phyloP scores from a whole-genome alignment of 2,888 invertebrate genomes.

The Eucriotettix oculatus region DNA sequence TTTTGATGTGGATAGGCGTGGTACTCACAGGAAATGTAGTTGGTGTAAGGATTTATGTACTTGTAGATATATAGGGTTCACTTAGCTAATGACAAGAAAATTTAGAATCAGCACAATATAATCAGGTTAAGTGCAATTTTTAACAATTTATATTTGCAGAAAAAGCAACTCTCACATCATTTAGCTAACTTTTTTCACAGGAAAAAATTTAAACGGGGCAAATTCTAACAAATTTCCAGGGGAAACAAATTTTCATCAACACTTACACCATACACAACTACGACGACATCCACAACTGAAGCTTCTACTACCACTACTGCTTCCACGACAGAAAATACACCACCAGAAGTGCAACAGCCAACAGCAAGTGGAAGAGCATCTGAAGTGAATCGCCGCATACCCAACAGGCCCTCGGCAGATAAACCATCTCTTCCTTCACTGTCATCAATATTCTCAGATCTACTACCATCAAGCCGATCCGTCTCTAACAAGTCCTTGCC shows the following conservation, averaged over 20 bases:
- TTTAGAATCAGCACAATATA: too few relatives aligned
- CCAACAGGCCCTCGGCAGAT: not conserved
- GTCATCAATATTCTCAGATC: not conserved
- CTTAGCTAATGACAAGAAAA: too few relatives aligned
- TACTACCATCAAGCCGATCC: not conserved
- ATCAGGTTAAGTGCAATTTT: too few relatives aligned
- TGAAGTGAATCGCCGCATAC: conserved; percentile 3
- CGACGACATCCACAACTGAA: not conserved
- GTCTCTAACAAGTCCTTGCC: conserved; percentile 1
- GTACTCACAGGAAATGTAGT: not conserved
- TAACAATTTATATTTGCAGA: too few relatives aligned
- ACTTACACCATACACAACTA: not conserved
- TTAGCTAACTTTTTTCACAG: not conserved
- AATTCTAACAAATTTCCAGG: not conserved
- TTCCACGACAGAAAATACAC: not conserved
- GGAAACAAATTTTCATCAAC: not conserved
- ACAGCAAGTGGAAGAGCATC: not conserved
- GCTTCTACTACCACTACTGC: not conserved
- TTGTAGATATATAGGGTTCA: not conserved
- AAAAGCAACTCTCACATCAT: too few relatives aligned
- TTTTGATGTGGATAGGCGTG: not conserved
- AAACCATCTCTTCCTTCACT: not conserved
- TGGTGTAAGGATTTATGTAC: not conserved
- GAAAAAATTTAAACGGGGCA: not conserved
- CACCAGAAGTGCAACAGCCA: conserved; percentile 1